Conservation (phyloP, 2,113 vertebrate species). For the Muscicapa adusta region DNA sequence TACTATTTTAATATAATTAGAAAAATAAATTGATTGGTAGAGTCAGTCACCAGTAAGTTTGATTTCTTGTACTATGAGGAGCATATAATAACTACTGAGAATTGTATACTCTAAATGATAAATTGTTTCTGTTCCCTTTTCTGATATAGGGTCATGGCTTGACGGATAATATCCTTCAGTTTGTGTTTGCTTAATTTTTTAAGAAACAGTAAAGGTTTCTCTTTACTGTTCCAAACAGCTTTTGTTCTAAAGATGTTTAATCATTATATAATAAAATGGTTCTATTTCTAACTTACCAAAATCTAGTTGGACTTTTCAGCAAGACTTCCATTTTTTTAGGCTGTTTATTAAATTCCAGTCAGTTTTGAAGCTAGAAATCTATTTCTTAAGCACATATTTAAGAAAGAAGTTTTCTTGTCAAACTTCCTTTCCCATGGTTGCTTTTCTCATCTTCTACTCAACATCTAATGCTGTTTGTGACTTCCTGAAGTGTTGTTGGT, state of each 20-base stretch:
- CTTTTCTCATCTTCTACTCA: background rate
- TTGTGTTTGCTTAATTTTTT: background rate
- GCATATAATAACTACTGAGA: background rate
- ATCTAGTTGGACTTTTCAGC: background rate
- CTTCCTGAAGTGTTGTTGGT: background rate
- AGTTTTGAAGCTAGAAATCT: background rate
- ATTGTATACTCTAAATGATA: background rate
- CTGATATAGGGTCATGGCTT: background rate
- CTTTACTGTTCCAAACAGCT: background rate
- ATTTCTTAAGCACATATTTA: background rate
- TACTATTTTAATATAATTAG: background rate
- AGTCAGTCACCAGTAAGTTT: background rate
- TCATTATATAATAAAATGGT: background rate
- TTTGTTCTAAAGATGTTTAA: background rate
- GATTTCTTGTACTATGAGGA: background rate
- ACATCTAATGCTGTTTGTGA: background rate
- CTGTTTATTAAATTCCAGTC: background rate
- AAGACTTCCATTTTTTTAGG: background rate
- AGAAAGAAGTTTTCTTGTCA: background rate
- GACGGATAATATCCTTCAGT: background rate
- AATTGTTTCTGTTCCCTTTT: background rate
- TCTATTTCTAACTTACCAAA: background rate
- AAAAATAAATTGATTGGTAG: background rate
- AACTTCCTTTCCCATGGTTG: background rate
- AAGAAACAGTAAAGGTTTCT: background rate